Evolutionary conservation across 2,888 invertebrate genomes (phyloP), one percentile per base, ranked within the genome.

Genomic region (Cantharis rufa): DNA sequence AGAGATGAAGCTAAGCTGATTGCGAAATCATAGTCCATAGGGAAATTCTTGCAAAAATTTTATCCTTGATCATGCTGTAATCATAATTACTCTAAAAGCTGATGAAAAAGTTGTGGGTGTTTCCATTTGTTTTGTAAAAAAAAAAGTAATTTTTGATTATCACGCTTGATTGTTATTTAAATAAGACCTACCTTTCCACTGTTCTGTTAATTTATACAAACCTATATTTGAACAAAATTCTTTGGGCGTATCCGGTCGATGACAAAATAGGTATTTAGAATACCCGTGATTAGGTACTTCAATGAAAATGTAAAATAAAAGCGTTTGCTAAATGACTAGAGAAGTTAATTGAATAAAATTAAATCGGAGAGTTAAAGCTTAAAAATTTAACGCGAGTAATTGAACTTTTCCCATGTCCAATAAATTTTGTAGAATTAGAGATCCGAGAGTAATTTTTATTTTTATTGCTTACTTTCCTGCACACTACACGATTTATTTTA

Each of bases 221-320:
- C 62, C 69, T 73, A 73, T 24, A 73, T 69, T 73, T 62, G 73
- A 62, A 69, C 73, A 66, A 73, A 73, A 69, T 73, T 73, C 73
- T 73, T 69, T 73, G 48, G 70, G 74, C 74, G 74, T 73, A 69
- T 73, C 69, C 73, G 68, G 73, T 73, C 48, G 11, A 32, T 61
- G 69, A 63, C 63, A 48, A 69, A 69, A 62, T 70, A 28, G 64
- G 64, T 70, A 32, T 21, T 18, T 63, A 69, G 64, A 74, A 70
- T 70, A 70, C 62, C 69, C 63, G 32, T 28, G 27, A 64, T 63
- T 63, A 70, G 69, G 63, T 70, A 63, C 74, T 64, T 70, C 70
- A 64, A 70, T 70, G 74, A 63, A 69, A 69, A 70, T 70, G 63
- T 24, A 74, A 74, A 66, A 66, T 66, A 66, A 66, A 66, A 21